A percentile compares a stretch with the other conserved stretches of the same genome.
phyloP scores from a whole-genome alignment of 2,888 invertebrate species.

The Tinea semifulvella region DNA sequence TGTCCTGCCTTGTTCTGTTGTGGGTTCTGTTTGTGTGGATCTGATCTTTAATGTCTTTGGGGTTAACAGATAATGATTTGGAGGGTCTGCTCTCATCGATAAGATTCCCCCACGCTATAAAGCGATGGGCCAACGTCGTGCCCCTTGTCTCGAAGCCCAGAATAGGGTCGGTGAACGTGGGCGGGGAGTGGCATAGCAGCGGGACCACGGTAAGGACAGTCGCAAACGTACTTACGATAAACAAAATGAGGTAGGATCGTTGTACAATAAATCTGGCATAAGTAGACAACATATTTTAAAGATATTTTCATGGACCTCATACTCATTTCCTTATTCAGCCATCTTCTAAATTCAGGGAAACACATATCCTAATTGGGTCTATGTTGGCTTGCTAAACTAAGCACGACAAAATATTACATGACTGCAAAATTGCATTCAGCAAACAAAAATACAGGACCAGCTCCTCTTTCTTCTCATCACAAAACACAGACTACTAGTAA shows the following conservation, averaged over 20 bases:
- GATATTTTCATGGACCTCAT: slow-evolving; percentile 41
- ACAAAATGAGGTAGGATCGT: slow-evolving; percentile 51
- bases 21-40: slow-evolving; percentile 52
- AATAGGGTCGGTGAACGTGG: slow-evolving; percentile 88
- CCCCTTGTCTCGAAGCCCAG: slow-evolving; percentile 94
- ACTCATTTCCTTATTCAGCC: slow-evolving; percentile 31
- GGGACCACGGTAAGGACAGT: slow-evolving; percentile 51
- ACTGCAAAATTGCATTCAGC: neutral
- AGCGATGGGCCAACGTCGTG: slow-evolving; percentile 81
- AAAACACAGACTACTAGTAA: no score
- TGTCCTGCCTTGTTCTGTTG: slow-evolving; percentile 38
- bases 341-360: slow-evolving; percentile 30
- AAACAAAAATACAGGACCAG: neutral
- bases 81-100: slow-evolving; percentile 76
- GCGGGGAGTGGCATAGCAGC: slow-evolving; percentile 53
- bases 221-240: slow-evolving; percentile 44
- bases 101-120: slow-evolving; percentile 87
- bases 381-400: neutral
- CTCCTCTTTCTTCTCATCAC: neutral
- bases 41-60: slow-evolving; percentile 69
- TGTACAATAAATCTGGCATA: slow-evolving; percentile 62
- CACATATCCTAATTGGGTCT: slow-evolving; percentile 25
- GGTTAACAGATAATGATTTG: slow-evolving; percentile 76
- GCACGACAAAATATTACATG: neutral
- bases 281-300: slow-evolving; percentile 47